Conservation (phyloP, 2,113 vertebrate species). For the Thunnus maccoyii region DNA sequence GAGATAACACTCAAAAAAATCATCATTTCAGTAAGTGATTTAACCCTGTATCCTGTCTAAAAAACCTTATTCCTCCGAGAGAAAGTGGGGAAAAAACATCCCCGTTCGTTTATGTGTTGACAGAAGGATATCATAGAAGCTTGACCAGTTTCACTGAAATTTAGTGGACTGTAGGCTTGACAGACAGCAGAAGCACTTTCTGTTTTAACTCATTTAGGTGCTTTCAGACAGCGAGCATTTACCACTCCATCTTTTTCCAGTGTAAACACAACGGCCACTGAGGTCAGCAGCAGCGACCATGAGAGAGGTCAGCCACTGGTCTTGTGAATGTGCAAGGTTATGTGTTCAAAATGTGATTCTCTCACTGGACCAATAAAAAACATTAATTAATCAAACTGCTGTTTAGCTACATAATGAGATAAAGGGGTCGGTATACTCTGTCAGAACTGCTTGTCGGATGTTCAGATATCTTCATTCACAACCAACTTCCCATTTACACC, state of each 20-base stretch:
- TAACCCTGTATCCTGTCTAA: too few relatives aligned
- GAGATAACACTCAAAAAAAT: neutral
- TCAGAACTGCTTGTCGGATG: too few relatives aligned
- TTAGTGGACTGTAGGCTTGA: neutral
- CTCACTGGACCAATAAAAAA: too few relatives aligned
- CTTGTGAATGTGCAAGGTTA: neutral
- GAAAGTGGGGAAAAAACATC: neutral
- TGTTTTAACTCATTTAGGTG: neutral
- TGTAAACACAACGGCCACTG: neutral
- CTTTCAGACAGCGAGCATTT: neutral
- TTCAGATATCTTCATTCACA: too few relatives aligned
- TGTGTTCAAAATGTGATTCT: too few relatives aligned
- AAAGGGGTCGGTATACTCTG: too few relatives aligned
- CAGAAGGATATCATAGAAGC: neutral
- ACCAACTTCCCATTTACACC: too few relatives aligned
- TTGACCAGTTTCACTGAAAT: too few relatives aligned
- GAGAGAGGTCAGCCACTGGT: neutral
- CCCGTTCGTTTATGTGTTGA: neutral
- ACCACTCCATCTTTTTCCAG: neutral
- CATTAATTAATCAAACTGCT: too few relatives aligned
- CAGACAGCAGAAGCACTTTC: neutral
- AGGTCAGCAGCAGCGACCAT: neutral
- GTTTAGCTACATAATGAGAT: too few relatives aligned
- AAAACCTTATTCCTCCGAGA: neutral
- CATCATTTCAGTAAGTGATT: neutral